A percentile compares a stretch with the other conserved stretches of the same genome.
Evolutionary conservation across 2,113 vertebrate species (phyloP).

Genomic region (Chamaea fasciata): DNA sequence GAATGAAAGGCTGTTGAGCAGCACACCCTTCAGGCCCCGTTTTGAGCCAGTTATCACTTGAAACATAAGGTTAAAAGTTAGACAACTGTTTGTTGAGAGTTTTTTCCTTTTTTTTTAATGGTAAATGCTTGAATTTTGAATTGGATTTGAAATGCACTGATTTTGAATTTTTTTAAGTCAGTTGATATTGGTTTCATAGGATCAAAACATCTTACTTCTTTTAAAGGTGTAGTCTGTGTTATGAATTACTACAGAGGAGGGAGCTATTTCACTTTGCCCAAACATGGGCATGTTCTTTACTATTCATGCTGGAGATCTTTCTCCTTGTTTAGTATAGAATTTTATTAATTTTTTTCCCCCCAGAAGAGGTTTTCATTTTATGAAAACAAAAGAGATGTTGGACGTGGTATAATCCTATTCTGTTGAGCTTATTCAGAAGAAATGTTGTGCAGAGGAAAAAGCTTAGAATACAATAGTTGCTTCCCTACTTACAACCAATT

Average conservation of each 20-base stretch:
- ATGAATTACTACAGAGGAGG: background rate
- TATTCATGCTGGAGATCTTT: background rate
- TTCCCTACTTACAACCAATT: background rate
- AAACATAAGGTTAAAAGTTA: background rate
- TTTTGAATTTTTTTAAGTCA: background rate
- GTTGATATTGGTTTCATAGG: background rate
- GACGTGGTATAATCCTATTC: background rate
- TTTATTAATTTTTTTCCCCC: background rate
- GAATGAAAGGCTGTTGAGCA: constrained; percentile 69
- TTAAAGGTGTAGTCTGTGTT: background rate
- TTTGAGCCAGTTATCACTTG: background rate
- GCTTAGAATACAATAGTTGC: background rate
- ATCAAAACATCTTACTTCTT: background rate
- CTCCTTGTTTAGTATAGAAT: background rate
- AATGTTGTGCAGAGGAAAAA: background rate
- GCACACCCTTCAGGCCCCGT: constrained; percentile 59
- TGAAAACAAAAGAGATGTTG: background rate
- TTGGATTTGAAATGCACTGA: background rate
- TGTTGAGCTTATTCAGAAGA: background rate
- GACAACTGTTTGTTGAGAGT: background rate
- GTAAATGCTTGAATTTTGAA: background rate
- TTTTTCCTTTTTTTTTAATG: background rate
- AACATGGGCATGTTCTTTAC: background rate
- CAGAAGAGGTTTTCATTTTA: background rate
- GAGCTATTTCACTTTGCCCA: background rate